These are phyloP conservation scores for Chymomyza amoena DNA, from an alignment of 2,888 invertebrate species.

Conservation along the genomic window DNA sequence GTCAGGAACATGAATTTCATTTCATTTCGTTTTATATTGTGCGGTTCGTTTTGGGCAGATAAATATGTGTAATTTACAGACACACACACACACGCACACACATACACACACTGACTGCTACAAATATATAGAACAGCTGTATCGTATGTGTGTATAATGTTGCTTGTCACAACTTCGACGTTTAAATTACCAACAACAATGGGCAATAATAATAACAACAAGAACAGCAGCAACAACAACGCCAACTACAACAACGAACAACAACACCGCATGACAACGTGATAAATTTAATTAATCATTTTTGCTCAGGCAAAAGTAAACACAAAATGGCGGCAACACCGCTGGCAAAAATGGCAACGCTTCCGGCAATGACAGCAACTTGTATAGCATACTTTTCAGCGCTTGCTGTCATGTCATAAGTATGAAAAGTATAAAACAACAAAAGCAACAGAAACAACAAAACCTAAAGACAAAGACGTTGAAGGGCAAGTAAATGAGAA, in stretches of 20 bases:
- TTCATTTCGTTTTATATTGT: no score
- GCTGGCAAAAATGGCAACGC: neutral
- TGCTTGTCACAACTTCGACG: conserved; percentile 62
- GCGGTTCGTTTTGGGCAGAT: no score
- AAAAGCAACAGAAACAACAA: conserved; percentile 23
- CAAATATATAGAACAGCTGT: no score
- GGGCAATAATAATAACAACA: conserved; percentile 17
- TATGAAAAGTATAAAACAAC: neutral
- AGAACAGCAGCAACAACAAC: conserved; percentile 35
- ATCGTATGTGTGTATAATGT: conserved; percentile 44
- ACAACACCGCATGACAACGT: conserved; percentile 38
- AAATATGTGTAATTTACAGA: no score
- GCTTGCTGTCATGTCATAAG: conserved; percentile 36
- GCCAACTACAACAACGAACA: conserved; percentile 22
- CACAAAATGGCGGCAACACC: conserved; percentile 51
- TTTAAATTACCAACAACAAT: conserved; percentile 58
- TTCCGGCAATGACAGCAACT: neutral
- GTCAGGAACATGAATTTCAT: no score
- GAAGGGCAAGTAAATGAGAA: neutral
- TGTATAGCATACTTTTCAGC: conserved; percentile 32
- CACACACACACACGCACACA: no score
- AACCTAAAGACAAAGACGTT: conserved; percentile 29
- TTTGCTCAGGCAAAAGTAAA: conserved; percentile 50
- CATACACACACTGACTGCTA: no score
- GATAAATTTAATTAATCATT: conserved; percentile 71